Conservation (phyloP, 2,888 invertebrate genomes). For the Agrochola circellaris region DNA sequence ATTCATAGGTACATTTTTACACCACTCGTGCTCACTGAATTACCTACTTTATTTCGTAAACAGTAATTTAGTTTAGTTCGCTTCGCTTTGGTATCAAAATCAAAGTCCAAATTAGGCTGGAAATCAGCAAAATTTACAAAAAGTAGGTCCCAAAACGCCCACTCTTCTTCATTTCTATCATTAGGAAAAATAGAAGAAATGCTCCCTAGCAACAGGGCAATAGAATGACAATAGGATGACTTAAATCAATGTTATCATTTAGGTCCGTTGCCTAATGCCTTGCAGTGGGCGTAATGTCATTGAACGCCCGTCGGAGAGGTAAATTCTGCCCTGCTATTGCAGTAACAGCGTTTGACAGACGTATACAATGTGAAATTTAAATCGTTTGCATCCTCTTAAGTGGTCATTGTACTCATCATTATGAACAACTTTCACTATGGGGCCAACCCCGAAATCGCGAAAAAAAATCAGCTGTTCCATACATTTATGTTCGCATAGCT, state of each 20-base stretch:
- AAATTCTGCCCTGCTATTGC: too few relatives aligned
- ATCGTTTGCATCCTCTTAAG: too few relatives aligned
- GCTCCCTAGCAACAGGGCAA: background rate
- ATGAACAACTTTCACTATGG: too few relatives aligned
- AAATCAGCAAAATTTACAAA: background rate
- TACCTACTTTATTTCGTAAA: background rate
- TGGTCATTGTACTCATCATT: too few relatives aligned
- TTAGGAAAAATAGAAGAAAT: background rate
- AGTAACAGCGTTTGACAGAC: slow-evolving; percentile 3
- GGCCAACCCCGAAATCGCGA: too few relatives aligned
- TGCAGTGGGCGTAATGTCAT: slow-evolving; percentile 8
- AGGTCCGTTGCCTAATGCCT: background rate
- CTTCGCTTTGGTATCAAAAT: background rate
- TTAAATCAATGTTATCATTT: slow-evolving; percentile 16
- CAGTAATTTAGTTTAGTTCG: slow-evolving; percentile 3
- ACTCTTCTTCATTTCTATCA: background rate
- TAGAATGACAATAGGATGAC: background rate
- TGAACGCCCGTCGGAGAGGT: background rate
- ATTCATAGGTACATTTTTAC: slow-evolving; percentile 30
- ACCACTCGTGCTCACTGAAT: slow-evolving; percentile 19
- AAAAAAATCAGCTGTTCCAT: too few relatives aligned
- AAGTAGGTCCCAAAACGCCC: background rate
- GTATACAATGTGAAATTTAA: too few relatives aligned
- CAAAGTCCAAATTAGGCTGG: background rate
- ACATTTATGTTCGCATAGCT: too few relatives aligned